Conservation (phyloP, 2,888 invertebrate species). For the Vesta saturnalis region DNA sequence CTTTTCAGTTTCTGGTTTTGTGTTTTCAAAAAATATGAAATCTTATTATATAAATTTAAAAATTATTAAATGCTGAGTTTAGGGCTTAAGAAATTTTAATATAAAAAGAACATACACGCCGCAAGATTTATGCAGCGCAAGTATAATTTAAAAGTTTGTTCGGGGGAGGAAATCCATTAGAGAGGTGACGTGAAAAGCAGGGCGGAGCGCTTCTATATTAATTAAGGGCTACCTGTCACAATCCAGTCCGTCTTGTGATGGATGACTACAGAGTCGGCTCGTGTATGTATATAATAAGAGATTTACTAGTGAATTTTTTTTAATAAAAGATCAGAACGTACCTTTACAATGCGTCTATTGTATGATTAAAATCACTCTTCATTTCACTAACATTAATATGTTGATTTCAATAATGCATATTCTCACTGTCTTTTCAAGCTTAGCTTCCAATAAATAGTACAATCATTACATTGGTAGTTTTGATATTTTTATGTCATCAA, state of each 20-base stretch:
- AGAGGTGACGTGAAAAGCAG: slow-evolving; percentile 60
- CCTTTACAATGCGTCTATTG: no score
- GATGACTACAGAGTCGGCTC: slow-evolving; percentile 58
- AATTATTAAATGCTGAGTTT: neutral
- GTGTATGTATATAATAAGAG: slow-evolving; percentile 29
- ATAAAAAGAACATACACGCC: slow-evolving; percentile 44
- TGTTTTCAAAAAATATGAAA: neutral
- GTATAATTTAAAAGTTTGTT: slow-evolving; percentile 59
- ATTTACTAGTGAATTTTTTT: neutral
- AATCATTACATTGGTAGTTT: no score
- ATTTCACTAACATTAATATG: no score
- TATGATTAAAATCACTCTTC: no score
- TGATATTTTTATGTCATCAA: no score
- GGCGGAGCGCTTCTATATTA: slow-evolving; percentile 61
- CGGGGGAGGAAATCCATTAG: slow-evolving; percentile 60
- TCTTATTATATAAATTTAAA: slow-evolving; percentile 4
- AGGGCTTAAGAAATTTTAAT: slow-evolving; percentile 35
- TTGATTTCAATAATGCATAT: no score
- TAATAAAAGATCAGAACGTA: neutral
- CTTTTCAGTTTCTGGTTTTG: neutral
- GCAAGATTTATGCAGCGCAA: slow-evolving; percentile 56
- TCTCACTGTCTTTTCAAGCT: no score
- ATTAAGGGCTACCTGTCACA: slow-evolving; percentile 62
- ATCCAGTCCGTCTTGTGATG: slow-evolving; percentile 59
- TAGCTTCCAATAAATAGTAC: no score